Evolutionary conservation across 2,113 vertebrate species (phyloP).

Genomic region (Odontesthes bonariensis): DNA sequence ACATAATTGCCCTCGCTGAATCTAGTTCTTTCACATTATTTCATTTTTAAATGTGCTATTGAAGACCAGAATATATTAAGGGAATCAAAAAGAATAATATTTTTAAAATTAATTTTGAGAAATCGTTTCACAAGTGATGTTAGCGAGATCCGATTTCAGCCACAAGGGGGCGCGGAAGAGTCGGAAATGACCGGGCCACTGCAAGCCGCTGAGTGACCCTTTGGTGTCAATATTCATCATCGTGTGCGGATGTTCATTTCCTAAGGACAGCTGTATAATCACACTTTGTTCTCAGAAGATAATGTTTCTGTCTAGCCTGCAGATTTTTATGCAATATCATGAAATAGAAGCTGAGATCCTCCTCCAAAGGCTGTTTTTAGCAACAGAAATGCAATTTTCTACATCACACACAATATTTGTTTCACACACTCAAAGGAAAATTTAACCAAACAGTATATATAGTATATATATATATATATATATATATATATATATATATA

Average conservation of each 20-base stretch:
- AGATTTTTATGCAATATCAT: constrained; percentile 22
- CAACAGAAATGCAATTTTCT: constrained; percentile 5
- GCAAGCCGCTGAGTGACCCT: not conserved
- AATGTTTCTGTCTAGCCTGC: constrained; percentile 42
- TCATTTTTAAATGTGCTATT: not conserved
- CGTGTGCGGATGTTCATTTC: constrained; percentile 53
- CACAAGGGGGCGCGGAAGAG: constrained; percentile 38
- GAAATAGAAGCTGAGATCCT: constrained; percentile 27
- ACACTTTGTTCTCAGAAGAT: constrained; percentile 34
- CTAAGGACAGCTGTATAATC: constrained; percentile 33
- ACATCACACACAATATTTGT: constrained; percentile 10
- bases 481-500: too few species aligned
- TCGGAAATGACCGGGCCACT: not conserved
- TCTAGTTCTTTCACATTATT: not conserved
- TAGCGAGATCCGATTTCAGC: not conserved
- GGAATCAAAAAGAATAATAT: not conserved
- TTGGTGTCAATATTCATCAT: constrained; percentile 23
- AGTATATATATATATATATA: too few species aligned
- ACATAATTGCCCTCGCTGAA: too few species aligned
- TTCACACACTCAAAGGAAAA: not conserved
- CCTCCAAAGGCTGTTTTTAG: constrained; percentile 5
- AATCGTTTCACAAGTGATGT: not conserved
- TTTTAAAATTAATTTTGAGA: not conserved
- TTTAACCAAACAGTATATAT: not conserved
- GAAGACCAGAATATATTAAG: not conserved